Evolutionary conservation across 2,113 vertebrate species (phyloP).

Genomic region (Rhinolophus ferrumequinum): DNA sequence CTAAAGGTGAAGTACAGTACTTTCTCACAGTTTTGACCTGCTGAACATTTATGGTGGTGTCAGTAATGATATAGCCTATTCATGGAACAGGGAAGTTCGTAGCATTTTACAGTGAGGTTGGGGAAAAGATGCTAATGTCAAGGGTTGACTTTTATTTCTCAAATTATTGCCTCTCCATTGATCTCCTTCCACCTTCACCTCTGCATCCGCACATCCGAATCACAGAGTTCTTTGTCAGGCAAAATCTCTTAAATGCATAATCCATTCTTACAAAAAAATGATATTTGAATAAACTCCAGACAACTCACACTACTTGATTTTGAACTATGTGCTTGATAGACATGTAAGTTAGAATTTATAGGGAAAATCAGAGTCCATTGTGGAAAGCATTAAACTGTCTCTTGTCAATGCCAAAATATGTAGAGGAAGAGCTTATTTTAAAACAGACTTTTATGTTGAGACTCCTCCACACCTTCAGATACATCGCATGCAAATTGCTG

Average conservation of each 20-base stretch:
- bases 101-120: background rate
- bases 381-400: conserved; percentile 58
- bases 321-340: conserved; percentile 65
- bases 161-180: conserved; percentile 8
- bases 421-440: conserved; percentile 63
- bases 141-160: background rate
- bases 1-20: background rate
- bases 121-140: background rate
- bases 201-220: background rate
- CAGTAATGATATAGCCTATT: background rate
- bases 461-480: conserved; percentile 55
- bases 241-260: conserved; percentile 62
- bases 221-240: conserved; percentile 50
- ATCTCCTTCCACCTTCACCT: background rate
- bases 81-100: conserved; percentile 58
- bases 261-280: conserved; percentile 74
- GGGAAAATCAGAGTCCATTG: conserved; percentile 52
- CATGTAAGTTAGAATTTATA: conserved; percentile 59
- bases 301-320: conserved; percentile 68
- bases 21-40: background rate
- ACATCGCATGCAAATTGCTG: conserved; percentile 52
- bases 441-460: conserved; percentile 68
- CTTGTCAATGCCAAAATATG: conserved; percentile 64
- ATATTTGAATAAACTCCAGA: conserved; percentile 59
- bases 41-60: background rate